Evolutionary conservation across 2,797 vertebrate species (phyloP).

Genomic region (Ciconia nigra): DNA sequence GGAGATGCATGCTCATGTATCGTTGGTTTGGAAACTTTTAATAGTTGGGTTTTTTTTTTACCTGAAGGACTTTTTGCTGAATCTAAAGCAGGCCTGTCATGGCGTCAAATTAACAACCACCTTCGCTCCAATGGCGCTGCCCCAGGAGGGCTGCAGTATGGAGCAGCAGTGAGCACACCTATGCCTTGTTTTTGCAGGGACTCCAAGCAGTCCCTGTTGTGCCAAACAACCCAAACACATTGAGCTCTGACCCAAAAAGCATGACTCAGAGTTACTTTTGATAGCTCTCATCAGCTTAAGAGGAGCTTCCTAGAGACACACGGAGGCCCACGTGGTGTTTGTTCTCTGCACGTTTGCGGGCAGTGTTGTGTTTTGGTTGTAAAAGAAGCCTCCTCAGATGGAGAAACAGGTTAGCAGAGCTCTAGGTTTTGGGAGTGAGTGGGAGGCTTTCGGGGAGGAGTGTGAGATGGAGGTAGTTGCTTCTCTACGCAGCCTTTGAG

Average conservation of each 20-base stretch:
- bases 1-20: neutral
- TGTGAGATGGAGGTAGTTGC: neutral
- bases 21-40: neutral
- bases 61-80: neutral
- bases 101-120: neutral
- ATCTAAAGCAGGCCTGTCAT: neutral
- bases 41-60: neutral
- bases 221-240: neutral
- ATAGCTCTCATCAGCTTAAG: neutral
- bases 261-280: neutral
- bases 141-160: neutral
- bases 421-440: neutral
- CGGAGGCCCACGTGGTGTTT: neutral
- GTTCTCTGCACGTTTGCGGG: neutral
- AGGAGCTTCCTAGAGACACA: neutral
- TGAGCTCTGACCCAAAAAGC: constrained; percentile 12
- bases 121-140: rapidly evolving
- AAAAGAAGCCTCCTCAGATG: neutral
- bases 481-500: neutral
- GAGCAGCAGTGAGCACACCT: neutral
- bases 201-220: neutral
- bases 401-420: neutral
- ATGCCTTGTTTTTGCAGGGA: neutral
- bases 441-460: neutral
- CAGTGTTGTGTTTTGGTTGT: constrained; percentile 26